Base-by-base conservation (phyloP, 2,888 invertebrate genomes). In the Dysmachus trigonus region DNA sequence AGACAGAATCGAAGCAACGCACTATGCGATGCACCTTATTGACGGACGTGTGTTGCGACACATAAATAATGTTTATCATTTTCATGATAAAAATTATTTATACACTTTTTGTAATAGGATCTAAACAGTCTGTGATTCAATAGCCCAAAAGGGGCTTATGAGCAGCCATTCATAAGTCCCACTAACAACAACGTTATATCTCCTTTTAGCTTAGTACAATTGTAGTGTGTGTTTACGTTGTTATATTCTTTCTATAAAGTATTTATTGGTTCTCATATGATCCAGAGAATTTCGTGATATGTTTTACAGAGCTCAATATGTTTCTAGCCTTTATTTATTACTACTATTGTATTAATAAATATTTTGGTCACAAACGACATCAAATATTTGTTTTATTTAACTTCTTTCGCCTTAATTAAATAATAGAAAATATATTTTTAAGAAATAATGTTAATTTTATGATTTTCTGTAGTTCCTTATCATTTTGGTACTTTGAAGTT, bases 21-120 rank as follows among this genome's bases (percentile, higher is more conserved):
- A 94, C 83, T 98, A 98, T 92, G 98, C 97, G 13, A 94, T 95
- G 22, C 96, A 96, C 90, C 93, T 98, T 76, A 93, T 98, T 30
- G 95, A 96, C 90, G 98, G 98, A 13, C 94, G 97, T 82, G 95
- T 98, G 62, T 93, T 98, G 86, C 94, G 95, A 85, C 98, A 98
- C 91, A 94, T 98, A 76, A 95, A 95, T 90, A 94, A 95, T 89
- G 95, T 95, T 4, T 96, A 97, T 90, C 97, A 98, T 91, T 98
- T 98, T 92, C 95, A 95, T 89, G 96, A 98, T 92, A 94, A 95
- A 88, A 95, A 95, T 90, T 93, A 97, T 87, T 94, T 98, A 18
- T 98, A 98, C 90, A 95, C 94, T 22, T 98, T 98, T 90, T 92
- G 92, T 88, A 91, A 90, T 89, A 90, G 91, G 88, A 89, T 91